phyloP scores from a whole-genome alignment of 2,113 vertebrate species.

The Trinectes maculatus region DNA sequence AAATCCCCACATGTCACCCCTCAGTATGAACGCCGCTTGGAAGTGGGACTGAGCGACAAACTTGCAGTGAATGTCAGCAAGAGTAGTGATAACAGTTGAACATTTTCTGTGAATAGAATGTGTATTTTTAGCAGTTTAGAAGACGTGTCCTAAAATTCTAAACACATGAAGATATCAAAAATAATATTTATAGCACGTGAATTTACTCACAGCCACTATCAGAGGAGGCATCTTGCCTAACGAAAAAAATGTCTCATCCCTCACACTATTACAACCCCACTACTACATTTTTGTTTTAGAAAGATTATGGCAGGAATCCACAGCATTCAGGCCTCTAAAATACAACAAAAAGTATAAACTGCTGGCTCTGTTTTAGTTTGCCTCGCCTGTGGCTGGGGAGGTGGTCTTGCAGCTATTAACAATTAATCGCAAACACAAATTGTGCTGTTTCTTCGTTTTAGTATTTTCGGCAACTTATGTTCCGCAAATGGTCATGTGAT shows the following conservation, averaged over 20 bases:
- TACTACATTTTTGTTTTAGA: too few species aligned
- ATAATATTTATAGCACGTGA: slow-evolving; percentile 8
- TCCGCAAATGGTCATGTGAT: too few species aligned
- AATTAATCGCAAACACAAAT: too few species aligned
- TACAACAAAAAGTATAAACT: too few species aligned
- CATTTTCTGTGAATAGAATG: background rate
- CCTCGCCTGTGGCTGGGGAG: too few species aligned
- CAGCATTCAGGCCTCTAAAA: too few species aligned
- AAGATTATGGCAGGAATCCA: too few species aligned
- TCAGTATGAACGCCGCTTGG: slow-evolving; percentile 27
- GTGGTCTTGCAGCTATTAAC: too few species aligned
- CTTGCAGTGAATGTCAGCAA: background rate
- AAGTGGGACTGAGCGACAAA: background rate
- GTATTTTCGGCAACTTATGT: too few species aligned
- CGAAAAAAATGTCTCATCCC: background rate
- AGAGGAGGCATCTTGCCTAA: slow-evolving; percentile 2
- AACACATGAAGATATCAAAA: slow-evolving; percentile 2
- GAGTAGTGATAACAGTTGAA: slow-evolving; percentile 7
- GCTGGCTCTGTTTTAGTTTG: too few species aligned
- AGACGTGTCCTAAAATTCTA: background rate
- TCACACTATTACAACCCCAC: too few species aligned
- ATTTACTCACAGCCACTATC: background rate
- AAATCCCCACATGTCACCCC: slow-evolving; percentile 73
- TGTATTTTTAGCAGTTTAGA: background rate
- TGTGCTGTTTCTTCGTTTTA: too few species aligned